These are phyloP conservation scores for Sinocyclocheilus anophthalmus DNA, from an alignment of 2,113 vertebrate genomes.

Conservation along the genomic window DNA sequence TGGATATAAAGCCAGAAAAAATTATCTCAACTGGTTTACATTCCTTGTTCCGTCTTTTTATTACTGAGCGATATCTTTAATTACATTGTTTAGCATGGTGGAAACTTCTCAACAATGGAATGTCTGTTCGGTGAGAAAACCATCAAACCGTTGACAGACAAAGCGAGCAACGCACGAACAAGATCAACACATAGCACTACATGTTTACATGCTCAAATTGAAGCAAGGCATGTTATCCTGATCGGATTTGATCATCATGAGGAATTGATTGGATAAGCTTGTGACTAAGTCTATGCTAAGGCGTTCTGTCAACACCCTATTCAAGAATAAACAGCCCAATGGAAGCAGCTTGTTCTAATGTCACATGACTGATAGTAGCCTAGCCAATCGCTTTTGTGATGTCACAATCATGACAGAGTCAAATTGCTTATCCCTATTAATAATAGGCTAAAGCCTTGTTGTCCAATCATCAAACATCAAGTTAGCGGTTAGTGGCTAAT, in stretches of 20 bases:
- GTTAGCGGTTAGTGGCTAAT: constrained; percentile 32
- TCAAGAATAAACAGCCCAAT: constrained; percentile 26
- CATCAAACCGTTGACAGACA: neutral
- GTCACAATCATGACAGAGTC: constrained; percentile 24
- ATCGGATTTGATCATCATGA: constrained; percentile 47
- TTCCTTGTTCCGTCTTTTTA: neutral
- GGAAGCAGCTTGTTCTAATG: constrained; percentile 31
- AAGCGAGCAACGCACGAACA: neutral
- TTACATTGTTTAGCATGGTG: neutral
- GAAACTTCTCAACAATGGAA: neutral
- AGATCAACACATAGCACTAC: constrained; percentile 6
- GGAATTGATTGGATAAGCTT: constrained; percentile 61
- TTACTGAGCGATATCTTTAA: neutral
- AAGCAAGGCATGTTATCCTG: constrained; percentile 20
- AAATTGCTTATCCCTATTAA: constrained; percentile 53
- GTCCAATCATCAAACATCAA: constrained; percentile 55
- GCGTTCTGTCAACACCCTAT: constrained; percentile 49
- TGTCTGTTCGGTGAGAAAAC: neutral
- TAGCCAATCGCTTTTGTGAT: constrained; percentile 12
- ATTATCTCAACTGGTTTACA: neutral
- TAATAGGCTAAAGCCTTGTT: constrained; percentile 59
- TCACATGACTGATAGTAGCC: constrained; percentile 12
- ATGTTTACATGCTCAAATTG: constrained; percentile 14
- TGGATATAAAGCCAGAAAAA: neutral
- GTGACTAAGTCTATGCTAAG: constrained; percentile 59